Evolutionary conservation across 2,113 vertebrate species (phyloP).

Genomic region (Takifugu bimaculatus): DNA sequence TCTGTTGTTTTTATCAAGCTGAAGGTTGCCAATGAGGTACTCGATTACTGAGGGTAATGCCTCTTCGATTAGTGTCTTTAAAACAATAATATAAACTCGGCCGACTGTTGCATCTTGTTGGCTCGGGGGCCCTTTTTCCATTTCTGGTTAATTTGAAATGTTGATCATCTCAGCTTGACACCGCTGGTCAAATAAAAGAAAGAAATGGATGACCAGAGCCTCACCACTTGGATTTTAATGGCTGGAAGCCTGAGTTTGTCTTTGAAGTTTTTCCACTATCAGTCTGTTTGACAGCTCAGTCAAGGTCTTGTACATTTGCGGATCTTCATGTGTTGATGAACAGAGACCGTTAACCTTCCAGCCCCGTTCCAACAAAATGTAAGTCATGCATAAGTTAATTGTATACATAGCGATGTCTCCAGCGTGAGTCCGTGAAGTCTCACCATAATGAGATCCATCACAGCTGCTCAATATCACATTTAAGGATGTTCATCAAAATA

Average conservation of each 20-base stretch:
- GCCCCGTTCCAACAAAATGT: neutral
- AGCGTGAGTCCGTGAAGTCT: slow-evolving; percentile 4
- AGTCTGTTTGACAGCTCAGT: slow-evolving; percentile 45
- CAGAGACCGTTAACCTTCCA: slow-evolving; percentile 1
- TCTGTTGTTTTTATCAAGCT: neutral
- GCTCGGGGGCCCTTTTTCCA: slow-evolving; percentile 60
- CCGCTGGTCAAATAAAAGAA: slow-evolving; percentile 51
- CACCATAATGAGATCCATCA: neutral
- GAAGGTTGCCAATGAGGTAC: neutral
- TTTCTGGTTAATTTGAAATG: slow-evolving; percentile 48
- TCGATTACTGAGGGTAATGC: neutral
- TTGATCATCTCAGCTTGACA: slow-evolving; percentile 35
- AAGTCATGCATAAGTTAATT: neutral
- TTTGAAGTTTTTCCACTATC: slow-evolving; percentile 61
- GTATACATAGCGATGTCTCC: neutral
- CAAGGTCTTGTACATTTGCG: slow-evolving; percentile 18
- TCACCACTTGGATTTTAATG: slow-evolving; percentile 22
- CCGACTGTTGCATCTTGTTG: slow-evolving; percentile 26
- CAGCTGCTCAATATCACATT: neutral
- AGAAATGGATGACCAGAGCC: slow-evolving; percentile 34
- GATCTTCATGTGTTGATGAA: slow-evolving; percentile 24
- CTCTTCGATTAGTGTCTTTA: slow-evolving; percentile 10
- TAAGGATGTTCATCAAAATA: neutral
- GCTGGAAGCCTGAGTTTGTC: slow-evolving; percentile 46
- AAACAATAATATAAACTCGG: slow-evolving; percentile 23